Base-by-base conservation (phyloP, 2,113 vertebrate species). In the Myanophis thanlyinensis region DNA sequence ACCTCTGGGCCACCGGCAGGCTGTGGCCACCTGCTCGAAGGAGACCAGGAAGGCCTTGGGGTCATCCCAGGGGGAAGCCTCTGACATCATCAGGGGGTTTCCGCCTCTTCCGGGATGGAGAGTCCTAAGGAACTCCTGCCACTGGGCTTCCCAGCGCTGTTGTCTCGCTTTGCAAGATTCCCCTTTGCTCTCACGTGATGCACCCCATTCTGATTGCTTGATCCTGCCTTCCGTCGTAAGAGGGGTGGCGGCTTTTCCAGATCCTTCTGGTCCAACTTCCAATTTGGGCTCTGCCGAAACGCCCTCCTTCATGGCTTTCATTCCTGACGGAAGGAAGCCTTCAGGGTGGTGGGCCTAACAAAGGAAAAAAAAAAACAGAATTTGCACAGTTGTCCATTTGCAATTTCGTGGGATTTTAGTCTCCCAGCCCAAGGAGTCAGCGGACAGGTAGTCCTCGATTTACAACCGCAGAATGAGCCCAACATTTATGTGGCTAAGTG, bases 291-390 rank as follows among this genome's bases (percentile, higher is more conserved):
- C 56, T 30, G 30, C 3, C 0, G 8, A 40, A 25, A 95, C 84
- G 23, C 92, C 5, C 51, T 56, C 87, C 91, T 89, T 87, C 51
- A 56, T 93, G 85, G 95, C 7, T 20, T 87, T 51, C 48, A 95
- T 54, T 91, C 12, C 0, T 47, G 48, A 15, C 51, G 87, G 56
- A 93, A 92, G 87, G 56, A 93, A 92, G 15, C 20, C 67, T 8
- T 40, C 15, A 18, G 15, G 67, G 35, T 6, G 67, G 35, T 6
- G 15, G 67, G 8, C 15, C 67, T 80, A 80, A n/a, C n/a, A n/a
- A n/a, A n/a, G n/a, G n/a, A n/a, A n/a, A n/a, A 62, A 10, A 20
- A 20, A 22, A 40, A 18, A 8, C 1, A 5, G 15, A 40, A 40
- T 40, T 40, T 40, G n/a, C 6, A 35, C 62, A 35, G n/a, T 35